Base-by-base conservation (phyloP, 2,113 vertebrate genomes). In the Aphyosemion australe region DNA sequence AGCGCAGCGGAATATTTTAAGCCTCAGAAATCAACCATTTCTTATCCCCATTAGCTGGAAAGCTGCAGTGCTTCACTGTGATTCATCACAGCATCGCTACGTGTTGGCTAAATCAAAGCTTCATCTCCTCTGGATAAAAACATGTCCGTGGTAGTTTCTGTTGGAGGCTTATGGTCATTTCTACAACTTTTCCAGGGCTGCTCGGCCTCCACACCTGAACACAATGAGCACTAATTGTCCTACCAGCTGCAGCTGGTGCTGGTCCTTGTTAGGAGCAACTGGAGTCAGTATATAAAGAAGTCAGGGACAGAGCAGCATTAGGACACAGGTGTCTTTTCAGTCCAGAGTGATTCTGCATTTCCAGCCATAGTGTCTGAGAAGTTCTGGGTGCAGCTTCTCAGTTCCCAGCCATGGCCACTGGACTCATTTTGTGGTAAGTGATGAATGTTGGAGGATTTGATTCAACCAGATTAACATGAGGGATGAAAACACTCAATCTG, bases 361-460 rank as follows among this genome's bases (percentile, higher is more conserved):
- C 12, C 18, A 57, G 6, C 45, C 50, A 56, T 6, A 63, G 31
- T 26, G 0, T 34, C 62, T 76, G 68, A 50, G 70, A 20, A 61
- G 54, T 12, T 6, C 6, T 18, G 31, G 42, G 63, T 37, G 55
- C 34, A 8, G 46, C 55, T 31, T 55, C 31, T 55, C 47, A 20
- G 54, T 21, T 6, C 41, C 26, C 18, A 61, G 65, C 42, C 76
- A 89, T 87, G 85, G 61, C 59, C 71, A 48, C 61, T 79, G 59
- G 62, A 65, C 26, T 61, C 2, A 13, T 81, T 74, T 37, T 85
- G 32, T 50, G 61, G 83, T 87, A 32, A 8, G 43, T 48, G 31
- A 74, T 66, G 6, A 2, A 49, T 19, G 16, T 19, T 41, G n/a
- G 10, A 12, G 9, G 0, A 15, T 3, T 54, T 58, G 6, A 34